Conservation (phyloP, 1,140 invertebrate genomes). For the Drosophila baimaii region DNA sequence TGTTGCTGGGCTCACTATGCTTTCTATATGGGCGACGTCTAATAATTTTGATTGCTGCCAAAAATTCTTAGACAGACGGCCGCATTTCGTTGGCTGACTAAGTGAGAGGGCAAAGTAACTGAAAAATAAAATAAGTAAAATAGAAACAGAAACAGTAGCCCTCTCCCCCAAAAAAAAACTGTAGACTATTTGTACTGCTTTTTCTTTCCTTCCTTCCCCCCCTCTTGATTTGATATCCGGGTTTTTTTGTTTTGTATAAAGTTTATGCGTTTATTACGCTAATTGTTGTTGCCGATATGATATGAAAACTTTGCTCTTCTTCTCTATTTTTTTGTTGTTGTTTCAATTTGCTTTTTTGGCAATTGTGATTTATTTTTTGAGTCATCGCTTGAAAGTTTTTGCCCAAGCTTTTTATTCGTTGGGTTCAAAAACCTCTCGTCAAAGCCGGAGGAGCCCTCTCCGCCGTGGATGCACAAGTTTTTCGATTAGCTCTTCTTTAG, state of each 20-base stretch:
- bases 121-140: neutral
- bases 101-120: conserved; percentile 29
- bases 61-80: conserved; percentile 72
- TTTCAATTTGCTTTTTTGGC: conserved; percentile 17
- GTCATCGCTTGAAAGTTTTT: conserved; percentile 21
- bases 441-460: neutral
- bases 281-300: conserved; percentile 61
- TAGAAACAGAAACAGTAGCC: neutral
- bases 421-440: conserved; percentile 34
- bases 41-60: conserved; percentile 79
- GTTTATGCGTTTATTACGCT: conserved; percentile 56
- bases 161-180: too few relatives aligned
- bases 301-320: conserved; percentile 32
- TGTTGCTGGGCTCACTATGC: conserved; percentile 20
- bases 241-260: conserved; percentile 27
- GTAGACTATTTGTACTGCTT: conserved; percentile 8
- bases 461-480: conserved; percentile 1
- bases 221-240: conserved; percentile 35
- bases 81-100: conserved; percentile 59
- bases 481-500: conserved; percentile 6
- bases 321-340: neutral
- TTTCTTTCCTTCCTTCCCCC: neutral
- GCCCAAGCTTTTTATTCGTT: neutral
- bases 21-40: conserved; percentile 44
- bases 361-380: conserved; percentile 48